Evolutionary conservation across 2,113 vertebrate genomes (phyloP).

Genomic region (Albula goreensis): DNA sequence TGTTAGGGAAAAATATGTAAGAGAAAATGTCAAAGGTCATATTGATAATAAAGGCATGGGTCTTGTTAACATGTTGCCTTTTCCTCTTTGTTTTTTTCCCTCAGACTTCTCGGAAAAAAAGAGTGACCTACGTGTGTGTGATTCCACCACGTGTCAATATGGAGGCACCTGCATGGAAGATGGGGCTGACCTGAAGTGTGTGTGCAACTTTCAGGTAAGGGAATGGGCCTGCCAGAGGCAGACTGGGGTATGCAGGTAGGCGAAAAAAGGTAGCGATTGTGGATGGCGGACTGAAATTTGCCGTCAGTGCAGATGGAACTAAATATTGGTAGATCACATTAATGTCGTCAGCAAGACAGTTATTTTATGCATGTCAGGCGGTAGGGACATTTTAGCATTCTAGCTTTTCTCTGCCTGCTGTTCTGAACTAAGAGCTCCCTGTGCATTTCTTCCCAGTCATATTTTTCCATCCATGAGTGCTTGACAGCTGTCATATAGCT

Average conservation of each 20-base stretch:
- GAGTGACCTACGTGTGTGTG: constrained; percentile 81
- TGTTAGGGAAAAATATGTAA: too few relatives aligned
- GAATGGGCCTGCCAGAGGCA: background rate
- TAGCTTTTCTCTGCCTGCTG: background rate
- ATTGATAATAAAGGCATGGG: too few relatives aligned
- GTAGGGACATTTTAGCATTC: background rate
- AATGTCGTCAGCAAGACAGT: background rate
- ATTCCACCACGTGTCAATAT: constrained; percentile 85
- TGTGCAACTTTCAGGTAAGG: constrained; percentile 90
- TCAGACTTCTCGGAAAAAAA: constrained; percentile 86
- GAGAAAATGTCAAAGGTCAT: too few relatives aligned
- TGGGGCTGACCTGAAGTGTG: constrained; percentile 84
- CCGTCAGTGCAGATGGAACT: too few relatives aligned
- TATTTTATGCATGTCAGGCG: background rate
- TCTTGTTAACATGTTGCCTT: background rate
- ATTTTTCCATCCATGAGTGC: background rate
- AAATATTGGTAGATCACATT: background rate
- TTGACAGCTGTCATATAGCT: background rate
- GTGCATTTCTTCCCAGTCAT: background rate
- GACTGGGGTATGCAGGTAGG: background rate
- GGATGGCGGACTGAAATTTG: too few relatives aligned
- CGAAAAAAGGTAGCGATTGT: too few relatives aligned
- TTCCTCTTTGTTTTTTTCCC: background rate
- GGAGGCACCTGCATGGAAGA: constrained; percentile 90
- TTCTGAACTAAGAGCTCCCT: background rate